phyloP scores from a whole-genome alignment of 2,797 vertebrate genomes.

The Fringilla coelebs region DNA sequence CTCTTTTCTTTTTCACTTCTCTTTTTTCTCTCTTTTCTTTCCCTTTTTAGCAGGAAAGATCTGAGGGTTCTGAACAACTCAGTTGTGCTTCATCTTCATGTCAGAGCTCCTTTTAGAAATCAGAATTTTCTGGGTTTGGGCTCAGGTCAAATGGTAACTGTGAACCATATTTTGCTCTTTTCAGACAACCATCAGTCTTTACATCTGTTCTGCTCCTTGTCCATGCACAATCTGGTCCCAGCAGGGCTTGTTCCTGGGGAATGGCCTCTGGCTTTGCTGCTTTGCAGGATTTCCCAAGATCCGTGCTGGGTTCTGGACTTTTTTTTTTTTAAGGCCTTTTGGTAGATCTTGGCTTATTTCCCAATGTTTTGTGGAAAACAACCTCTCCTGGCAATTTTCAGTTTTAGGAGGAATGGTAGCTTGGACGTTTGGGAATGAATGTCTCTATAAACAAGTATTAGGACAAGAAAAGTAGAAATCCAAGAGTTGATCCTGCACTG shows the following conservation, averaged over 20 bases:
- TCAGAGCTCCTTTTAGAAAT: neutral
- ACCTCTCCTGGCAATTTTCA: neutral
- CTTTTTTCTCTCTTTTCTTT: neutral
- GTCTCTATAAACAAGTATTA: neutral
- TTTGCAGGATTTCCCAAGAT: neutral
- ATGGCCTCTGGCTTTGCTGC: neutral
- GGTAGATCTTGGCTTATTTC: neutral
- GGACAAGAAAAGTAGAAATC: neutral
- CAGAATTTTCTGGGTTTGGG: neutral
- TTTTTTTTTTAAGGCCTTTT: neutral
- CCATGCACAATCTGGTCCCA: neutral
- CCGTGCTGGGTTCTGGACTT: neutral
- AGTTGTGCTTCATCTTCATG: fast-evolving
- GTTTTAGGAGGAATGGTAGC: neutral
- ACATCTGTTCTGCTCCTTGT: neutral
- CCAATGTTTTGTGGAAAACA: fast-evolving
- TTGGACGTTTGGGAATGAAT: neutral
- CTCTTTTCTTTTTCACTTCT: neutral
- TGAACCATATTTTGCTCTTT: neutral
- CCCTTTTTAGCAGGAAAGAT: neutral
- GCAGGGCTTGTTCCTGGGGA: neutral
- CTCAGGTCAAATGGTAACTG: neutral
- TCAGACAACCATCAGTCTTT: neutral
- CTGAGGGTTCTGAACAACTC: neutral
- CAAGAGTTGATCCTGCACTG: neutral